Conservation (phyloP, 2,888 invertebrate genomes). For the Drosophila cracens region DNA sequence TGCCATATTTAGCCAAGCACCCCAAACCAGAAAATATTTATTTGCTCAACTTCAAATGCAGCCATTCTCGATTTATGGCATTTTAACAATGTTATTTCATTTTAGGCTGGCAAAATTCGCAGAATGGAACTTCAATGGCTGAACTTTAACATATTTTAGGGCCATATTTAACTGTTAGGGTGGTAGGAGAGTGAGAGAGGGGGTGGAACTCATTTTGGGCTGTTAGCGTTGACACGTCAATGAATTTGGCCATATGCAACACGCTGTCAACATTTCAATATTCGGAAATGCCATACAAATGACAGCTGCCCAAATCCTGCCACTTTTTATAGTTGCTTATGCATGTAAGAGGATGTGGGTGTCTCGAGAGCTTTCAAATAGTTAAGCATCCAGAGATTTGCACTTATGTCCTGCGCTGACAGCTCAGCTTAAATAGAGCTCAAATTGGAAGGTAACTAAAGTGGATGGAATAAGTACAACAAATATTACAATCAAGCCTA, state of each 20-base stretch:
- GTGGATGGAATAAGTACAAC: conserved; percentile 1
- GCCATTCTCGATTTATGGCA: conserved; percentile 26
- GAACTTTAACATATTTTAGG: conserved; percentile 12
- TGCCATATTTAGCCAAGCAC: conserved; percentile 12
- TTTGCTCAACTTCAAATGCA: conserved; percentile 59
- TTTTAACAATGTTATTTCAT: conserved; percentile 27
- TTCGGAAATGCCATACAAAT: conserved; percentile 53
- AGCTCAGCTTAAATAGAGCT: conserved; percentile 39
- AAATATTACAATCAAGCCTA: background rate
- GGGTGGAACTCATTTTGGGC: background rate
- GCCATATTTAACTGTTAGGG: background rate
- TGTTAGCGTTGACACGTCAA: conserved; percentile 25
- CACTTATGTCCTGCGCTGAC: conserved; percentile 37
- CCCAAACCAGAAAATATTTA: conserved; percentile 31
- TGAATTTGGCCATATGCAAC: conserved; percentile 17
- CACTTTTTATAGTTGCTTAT: conserved; percentile 30
- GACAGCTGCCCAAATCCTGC: conserved; percentile 54
- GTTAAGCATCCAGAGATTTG: conserved; percentile 35
- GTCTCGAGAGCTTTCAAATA: conserved; percentile 28
- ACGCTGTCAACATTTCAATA: conserved; percentile 47
- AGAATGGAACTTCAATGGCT: conserved; percentile 11
- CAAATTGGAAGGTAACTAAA: background rate
- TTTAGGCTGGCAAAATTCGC: conserved; percentile 1
- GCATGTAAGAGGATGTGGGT: conserved; percentile 7
- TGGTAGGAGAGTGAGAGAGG: rapidly evolving